Conservation (phyloP, 2,113 vertebrate species). For the Erinaceus europaeus region DNA sequence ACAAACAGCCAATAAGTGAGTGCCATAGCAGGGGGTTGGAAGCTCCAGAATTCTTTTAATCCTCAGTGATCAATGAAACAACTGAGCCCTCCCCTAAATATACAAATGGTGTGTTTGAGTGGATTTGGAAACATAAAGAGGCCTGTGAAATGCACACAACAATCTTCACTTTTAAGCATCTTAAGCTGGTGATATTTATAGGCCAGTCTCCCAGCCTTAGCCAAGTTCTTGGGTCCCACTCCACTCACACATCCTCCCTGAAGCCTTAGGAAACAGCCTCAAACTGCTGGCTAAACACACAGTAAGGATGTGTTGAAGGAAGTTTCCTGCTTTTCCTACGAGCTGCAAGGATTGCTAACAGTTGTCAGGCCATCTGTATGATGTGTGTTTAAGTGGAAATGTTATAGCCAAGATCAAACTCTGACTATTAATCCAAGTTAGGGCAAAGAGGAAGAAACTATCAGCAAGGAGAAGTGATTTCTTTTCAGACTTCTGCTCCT, state of each 20-base stretch:
- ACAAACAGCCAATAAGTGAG: slow-evolving; percentile 2
- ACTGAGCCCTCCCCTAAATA: neutral
- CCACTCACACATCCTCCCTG: neutral
- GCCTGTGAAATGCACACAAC: neutral
- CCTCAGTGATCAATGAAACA: slow-evolving; percentile 26
- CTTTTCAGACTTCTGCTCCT: slow-evolving; percentile 17
- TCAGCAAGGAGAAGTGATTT: slow-evolving; percentile 5
- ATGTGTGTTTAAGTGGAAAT: neutral
- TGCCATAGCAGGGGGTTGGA: slow-evolving; percentile 9
- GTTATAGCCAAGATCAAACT: slow-evolving; percentile 17
- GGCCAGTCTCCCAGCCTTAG: neutral
- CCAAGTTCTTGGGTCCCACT: neutral
- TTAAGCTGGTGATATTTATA: neutral
- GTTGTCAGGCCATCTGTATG: neutral
- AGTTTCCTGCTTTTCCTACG: slow-evolving; percentile 27
- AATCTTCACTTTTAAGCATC: neutral
- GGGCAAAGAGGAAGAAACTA: slow-evolving; percentile 12
- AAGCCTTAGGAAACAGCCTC: neutral
- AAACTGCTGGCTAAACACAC: neutral
- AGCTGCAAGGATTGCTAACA: neutral
- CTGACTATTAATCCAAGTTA: neutral
- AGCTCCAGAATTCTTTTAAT: slow-evolving; percentile 30
- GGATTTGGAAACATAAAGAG: slow-evolving; percentile 24
- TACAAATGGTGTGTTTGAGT: slow-evolving; percentile 36
- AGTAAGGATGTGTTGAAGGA: slow-evolving; percentile 42